phyloP scores from a whole-genome alignment of 2,113 vertebrate genomes.

The Zosterops pallidus region DNA sequence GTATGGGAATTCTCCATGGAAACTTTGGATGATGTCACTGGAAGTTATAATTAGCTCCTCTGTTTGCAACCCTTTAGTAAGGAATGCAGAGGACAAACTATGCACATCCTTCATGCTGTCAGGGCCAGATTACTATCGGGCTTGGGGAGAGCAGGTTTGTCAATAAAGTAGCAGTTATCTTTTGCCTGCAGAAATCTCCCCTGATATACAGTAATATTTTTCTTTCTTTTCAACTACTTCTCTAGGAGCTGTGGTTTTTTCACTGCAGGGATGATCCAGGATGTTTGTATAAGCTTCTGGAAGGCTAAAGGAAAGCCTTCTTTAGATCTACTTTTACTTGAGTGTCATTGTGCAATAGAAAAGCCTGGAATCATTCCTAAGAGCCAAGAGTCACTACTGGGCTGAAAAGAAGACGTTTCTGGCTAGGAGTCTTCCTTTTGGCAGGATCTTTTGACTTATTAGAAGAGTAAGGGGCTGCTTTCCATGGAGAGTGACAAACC shows the following conservation, averaged over 20 bases:
- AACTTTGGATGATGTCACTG: not conserved
- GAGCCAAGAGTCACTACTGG: not conserved
- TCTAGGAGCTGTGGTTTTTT: not conserved
- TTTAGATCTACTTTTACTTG: constrained; percentile 3
- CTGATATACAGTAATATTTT: not conserved
- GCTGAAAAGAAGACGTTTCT: not conserved
- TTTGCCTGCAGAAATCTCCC: constrained; percentile 35
- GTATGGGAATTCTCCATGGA: not conserved
- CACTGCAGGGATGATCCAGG: constrained; percentile 4
- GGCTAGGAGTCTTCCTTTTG: not conserved
- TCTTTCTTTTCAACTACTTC: not conserved
- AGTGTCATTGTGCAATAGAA: not conserved
- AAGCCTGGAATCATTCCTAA: not conserved
- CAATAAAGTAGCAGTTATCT: constrained; percentile 38
- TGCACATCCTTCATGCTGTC: not conserved
- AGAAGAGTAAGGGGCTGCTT: not conserved
- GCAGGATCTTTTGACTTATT: not conserved
- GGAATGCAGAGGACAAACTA: not conserved
- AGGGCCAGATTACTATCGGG: not conserved
- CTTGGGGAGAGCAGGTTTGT: not conserved
- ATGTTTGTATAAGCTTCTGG: constrained; percentile 20
- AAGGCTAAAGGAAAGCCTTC: constrained; percentile 13
- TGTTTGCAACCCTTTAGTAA: not conserved
- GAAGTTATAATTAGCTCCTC: constrained; percentile 16
- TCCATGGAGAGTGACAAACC: not conserved